Conservation (phyloP, 1,140 invertebrate species). For the Drosophila nasuta region DNA sequence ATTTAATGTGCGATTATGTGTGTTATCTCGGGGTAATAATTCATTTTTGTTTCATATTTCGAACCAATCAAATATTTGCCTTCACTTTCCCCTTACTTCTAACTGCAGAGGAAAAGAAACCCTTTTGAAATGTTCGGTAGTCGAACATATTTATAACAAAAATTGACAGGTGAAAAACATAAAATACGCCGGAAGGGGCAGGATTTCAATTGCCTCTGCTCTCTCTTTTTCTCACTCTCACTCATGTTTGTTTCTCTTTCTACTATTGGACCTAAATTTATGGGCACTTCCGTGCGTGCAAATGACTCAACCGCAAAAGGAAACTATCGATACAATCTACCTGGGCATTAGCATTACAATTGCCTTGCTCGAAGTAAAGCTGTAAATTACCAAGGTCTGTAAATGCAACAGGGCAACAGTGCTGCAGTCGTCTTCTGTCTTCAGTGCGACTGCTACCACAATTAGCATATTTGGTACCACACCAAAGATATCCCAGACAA, state of each 20-base stretch:
- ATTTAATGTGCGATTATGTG: slow-evolving; percentile 21
- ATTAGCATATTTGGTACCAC: slow-evolving; percentile 74
- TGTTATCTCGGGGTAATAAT: slow-evolving; percentile 50
- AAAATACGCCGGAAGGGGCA: slow-evolving; percentile 49
- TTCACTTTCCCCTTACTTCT: slow-evolving; percentile 25
- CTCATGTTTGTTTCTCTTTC: not conserved
- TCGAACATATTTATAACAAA: slow-evolving; percentile 41
- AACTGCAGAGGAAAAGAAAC: slow-evolving; percentile 47
- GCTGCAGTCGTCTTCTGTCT: slow-evolving; percentile 4
- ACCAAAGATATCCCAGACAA: slow-evolving; percentile 53
- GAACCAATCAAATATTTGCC: slow-evolving; percentile 58
- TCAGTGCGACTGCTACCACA: slow-evolving; percentile 52
- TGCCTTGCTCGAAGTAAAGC: slow-evolving; percentile 50
- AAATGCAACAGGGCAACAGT: slow-evolving; percentile 26
- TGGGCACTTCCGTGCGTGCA: slow-evolving; percentile 47
- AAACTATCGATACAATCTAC: slow-evolving; percentile 39
- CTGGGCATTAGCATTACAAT: slow-evolving; percentile 69
- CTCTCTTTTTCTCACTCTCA: not conserved
- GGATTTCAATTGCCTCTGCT: slow-evolving; percentile 30
- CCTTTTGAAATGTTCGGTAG: slow-evolving; percentile 51
- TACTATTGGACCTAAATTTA: slow-evolving; percentile 21
- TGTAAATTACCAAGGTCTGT: slow-evolving; percentile 65
- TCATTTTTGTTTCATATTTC: slow-evolving; percentile 42
- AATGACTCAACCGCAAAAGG: slow-evolving; percentile 43
- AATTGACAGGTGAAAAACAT: slow-evolving; percentile 68